Evolutionary conservation across 1,140 invertebrate genomes (phyloP), one percentile per base, ranked within the genome.

Genomic region (Caligus rogercresseyi): DNA sequence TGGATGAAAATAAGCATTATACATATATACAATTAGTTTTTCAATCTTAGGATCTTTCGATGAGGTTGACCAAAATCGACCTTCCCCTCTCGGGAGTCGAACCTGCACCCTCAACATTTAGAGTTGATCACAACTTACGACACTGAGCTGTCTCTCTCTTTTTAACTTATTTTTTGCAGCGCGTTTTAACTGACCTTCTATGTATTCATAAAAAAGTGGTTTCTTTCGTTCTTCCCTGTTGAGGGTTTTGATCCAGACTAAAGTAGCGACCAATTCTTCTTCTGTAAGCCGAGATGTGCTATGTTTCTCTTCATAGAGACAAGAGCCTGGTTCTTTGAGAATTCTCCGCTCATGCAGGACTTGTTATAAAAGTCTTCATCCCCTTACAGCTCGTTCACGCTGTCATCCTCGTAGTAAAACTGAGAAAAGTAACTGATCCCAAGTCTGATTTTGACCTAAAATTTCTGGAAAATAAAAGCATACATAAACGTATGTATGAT

Each of bases 241-340:
- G n/a, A 43, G 31, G n/a, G 31, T n/a, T n/a, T 11, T 43, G 31
- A 43, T 43, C 31, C n/a, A 43, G n/a, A 43, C 31, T 43, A 7
- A n/a, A 43, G n/a, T 7, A 43, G 7, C 31, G 31, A 43, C 31
- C n/a, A 11, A 43, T 11, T 43, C 31, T 43, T 43, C 7, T n/a
- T 43, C n/a, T n/a, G n/a, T 43, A 43, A 63, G 66, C 65, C 85
- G 25, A 87, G 70, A 66, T 82, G 86, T 14, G 81, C 81, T 21
- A 87, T 85, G 68, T 87, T 88, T 67, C 81, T 79, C 68, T 87
- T 82, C 11, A 87, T 81, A 67, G 86, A 80, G 18, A 83, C 79
- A 14, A 88, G 69, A 70, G 81, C 80, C 63, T 84, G 80, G 64
- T 85, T 80, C 57, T 86, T 83, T 11, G 31, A 43, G n/a, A 43